Evolutionary conservation across 2,888 invertebrate genomes (phyloP).

Genomic region (Epinotia demarniana): DNA sequence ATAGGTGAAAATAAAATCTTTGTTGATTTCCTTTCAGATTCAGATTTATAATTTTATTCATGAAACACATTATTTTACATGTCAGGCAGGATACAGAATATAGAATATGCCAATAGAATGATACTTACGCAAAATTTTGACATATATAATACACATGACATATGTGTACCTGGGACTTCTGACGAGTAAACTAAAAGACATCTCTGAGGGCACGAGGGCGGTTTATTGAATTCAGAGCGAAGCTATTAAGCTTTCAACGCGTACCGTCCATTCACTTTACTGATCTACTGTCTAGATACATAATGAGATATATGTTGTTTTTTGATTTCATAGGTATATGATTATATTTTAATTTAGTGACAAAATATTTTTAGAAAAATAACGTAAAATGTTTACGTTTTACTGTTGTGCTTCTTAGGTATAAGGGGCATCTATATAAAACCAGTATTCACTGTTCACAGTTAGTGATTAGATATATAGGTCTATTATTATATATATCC

Average conservation of each 20-base stretch:
- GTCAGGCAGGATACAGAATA: no score
- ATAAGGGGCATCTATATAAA: no score
- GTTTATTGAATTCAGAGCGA: not conserved
- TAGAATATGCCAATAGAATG: no score
- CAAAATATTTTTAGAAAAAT: not conserved
- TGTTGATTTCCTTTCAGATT: no score
- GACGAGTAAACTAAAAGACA: no score
- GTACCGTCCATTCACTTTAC: conserved; percentile 19
- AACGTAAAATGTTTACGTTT: not conserved
- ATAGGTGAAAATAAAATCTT: no score
- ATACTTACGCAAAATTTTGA: no score
- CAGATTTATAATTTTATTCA: no score
- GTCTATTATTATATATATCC: not conserved
- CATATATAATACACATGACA: no score
- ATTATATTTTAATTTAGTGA: not conserved
- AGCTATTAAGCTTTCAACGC: not conserved
- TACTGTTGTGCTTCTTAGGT: not conserved
- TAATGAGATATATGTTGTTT: not conserved
- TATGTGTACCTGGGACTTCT: no score
- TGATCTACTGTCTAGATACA: not conserved
- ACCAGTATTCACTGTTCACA: not conserved
- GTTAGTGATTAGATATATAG: not conserved
- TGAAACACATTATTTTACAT: no score
- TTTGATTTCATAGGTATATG: not conserved
- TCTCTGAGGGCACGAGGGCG: not conserved